Evolutionary conservation across 1,140 invertebrate species (phyloP).

Genomic region (Thaumatotibia leucotreta): DNA sequence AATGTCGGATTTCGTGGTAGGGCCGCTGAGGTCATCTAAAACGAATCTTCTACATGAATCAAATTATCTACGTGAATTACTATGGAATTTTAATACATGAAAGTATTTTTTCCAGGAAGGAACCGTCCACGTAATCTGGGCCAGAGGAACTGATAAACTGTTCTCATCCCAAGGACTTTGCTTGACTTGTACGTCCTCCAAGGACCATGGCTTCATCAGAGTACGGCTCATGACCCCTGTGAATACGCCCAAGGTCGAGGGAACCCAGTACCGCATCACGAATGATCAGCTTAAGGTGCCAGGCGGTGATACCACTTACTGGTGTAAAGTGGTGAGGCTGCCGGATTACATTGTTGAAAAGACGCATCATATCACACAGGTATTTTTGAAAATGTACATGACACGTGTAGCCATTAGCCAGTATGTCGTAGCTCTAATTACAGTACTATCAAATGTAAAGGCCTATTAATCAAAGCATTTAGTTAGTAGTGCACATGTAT

Average conservation of each 20-base stretch:
- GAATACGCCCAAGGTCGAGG: constrained; percentile 71
- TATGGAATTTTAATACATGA: too few species aligned
- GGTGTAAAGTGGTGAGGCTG: constrained; percentile 92
- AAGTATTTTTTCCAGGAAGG: constrained; percentile 83
- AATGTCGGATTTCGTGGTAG: too few species aligned
- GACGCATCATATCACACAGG: constrained; percentile 89
- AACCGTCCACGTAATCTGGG: constrained; percentile 92
- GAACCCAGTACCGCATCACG: constrained; percentile 78
- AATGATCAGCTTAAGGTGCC: constrained; percentile 87
- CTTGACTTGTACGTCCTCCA: constrained; percentile 73
- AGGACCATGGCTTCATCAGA: constrained; percentile 84
- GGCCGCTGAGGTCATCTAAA: too few species aligned
- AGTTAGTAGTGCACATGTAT: too few species aligned
- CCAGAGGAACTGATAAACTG: constrained; percentile 82
- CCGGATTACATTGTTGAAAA: constrained; percentile 81
- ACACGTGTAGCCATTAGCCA: too few species aligned
- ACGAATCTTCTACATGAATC: too few species aligned
- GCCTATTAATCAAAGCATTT: too few species aligned
- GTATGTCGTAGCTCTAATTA: too few species aligned
- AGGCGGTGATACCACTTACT: constrained; percentile 94
- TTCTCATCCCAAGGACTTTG: constrained; percentile 81
- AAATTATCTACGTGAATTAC: too few species aligned
- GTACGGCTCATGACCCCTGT: constrained; percentile 82
- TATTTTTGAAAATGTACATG: constrained; percentile 46
- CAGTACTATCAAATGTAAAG: too few species aligned